Percentiles rank a stretch among this genome's conserved stretches.
phyloP scores from a whole-genome alignment of 2,113 vertebrate species.

The Pipa parva region DNA sequence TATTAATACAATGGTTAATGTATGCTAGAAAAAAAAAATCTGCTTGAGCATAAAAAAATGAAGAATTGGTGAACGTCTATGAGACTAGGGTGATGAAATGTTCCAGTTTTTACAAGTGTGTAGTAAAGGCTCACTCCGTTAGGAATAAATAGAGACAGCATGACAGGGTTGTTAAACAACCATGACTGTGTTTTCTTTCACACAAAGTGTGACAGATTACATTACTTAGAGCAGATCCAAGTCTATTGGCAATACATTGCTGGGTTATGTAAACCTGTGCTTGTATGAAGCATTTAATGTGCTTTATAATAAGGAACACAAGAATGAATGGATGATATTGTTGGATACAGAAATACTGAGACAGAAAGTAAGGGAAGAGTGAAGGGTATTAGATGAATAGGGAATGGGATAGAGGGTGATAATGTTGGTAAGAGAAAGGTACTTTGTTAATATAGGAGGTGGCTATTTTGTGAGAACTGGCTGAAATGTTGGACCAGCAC shows the following conservation, averaged over 20 bases:
- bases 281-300: neutral
- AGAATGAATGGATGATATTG: constrained; percentile 17
- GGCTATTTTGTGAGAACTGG: constrained; percentile 22
- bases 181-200: constrained; percentile 2
- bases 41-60: too few relatives aligned
- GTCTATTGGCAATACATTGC: neutral
- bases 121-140: neutral
- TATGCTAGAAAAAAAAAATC: too few relatives aligned
- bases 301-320: neutral
- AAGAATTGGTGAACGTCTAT: neutral
- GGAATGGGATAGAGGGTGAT: constrained; percentile 10
- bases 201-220: neutral
- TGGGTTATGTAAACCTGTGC: neutral
- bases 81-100: neutral
- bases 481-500: constrained; percentile 12
- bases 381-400: neutral
- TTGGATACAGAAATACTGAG: neutral
- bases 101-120: neutral
- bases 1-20: too few relatives aligned
- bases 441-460: constrained; percentile 3
- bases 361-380: constrained; percentile 7
- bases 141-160: neutral
- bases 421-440: constrained; percentile 10
- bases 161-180: neutral
- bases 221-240: neutral